These are phyloP conservation scores for Tetramorium alpestre DNA, from an alignment of 1,140 invertebrate species.

Conservation along the genomic window DNA sequence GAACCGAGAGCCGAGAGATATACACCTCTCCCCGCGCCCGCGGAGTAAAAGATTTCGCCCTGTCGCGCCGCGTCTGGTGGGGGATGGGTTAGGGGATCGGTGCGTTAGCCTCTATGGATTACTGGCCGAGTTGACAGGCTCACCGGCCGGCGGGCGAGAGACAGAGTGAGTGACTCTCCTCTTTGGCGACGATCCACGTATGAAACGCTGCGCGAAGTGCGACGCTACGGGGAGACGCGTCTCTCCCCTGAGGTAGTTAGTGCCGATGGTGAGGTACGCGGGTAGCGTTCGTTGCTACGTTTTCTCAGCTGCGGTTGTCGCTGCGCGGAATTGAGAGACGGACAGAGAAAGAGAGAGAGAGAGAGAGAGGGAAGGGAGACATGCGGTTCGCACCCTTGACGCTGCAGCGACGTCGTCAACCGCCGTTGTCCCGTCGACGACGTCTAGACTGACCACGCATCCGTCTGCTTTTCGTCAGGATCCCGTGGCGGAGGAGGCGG, in stretches of 20 bases:
- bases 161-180: too few species aligned
- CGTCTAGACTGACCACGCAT: constrained; percentile 38
- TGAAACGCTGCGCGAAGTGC: constrained; percentile 75
- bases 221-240: constrained; percentile 71
- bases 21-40: too few species aligned
- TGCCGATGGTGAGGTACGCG: constrained; percentile 64
- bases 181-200: constrained; percentile 60
- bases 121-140: constrained; percentile 68
- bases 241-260: constrained; percentile 62
- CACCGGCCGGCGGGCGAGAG: constrained; percentile 53
- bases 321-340: not conserved
- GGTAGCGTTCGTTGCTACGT: constrained; percentile 24
- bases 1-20: too few species aligned
- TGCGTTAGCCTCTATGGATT: constrained; percentile 67
- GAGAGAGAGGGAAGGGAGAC: not conserved
- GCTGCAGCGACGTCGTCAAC: constrained; percentile 25
- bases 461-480: constrained; percentile 12
- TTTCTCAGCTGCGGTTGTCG: not conserved
- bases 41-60: not conserved
- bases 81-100: constrained; percentile 45
- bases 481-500: not conserved
- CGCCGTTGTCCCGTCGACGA: constrained; percentile 36
- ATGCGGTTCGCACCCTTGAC: constrained; percentile 26
- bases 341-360: not conserved
- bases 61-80: not conserved